phyloP scores from a whole-genome alignment of 2,797 vertebrate genomes.

The Lates japonicus region DNA sequence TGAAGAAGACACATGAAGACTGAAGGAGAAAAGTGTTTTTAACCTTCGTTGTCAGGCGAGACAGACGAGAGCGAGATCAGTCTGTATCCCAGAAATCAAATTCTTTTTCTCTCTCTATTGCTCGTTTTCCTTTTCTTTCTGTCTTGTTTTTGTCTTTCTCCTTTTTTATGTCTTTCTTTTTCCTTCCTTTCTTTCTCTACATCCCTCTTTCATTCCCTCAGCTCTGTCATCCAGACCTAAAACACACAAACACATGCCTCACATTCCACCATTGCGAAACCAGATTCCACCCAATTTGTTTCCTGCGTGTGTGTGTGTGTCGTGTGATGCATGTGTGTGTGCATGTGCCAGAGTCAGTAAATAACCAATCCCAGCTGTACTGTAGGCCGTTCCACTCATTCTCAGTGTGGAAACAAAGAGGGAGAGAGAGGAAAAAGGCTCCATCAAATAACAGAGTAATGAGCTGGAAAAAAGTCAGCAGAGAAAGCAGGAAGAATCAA shows the following conservation, averaged over 20 bases:
- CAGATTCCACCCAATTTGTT: conserved; percentile 89
- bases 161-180: conserved; percentile 36
- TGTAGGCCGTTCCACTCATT: conserved; percentile 68
- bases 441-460: conserved; percentile 65
- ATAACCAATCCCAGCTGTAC: conserved; percentile 87
- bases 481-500: conserved; percentile 54
- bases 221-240: conserved; percentile 80
- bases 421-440: conserved; percentile 51
- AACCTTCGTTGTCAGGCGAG: conserved; percentile 46
- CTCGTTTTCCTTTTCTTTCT: conserved; percentile 11
- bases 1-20: conserved; percentile 21
- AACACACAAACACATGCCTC: conserved; percentile 82
- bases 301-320: conserved; percentile 70
- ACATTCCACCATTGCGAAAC: conserved; percentile 85
- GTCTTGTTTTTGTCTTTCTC: conserved; percentile 24
- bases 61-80: conserved; percentile 45
- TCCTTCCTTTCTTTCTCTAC: conserved; percentile 34
- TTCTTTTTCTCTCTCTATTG: conserved; percentile 16
- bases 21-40: conserved; percentile 47
- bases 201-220: conserved; percentile 66
- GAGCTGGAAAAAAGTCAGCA: conserved; percentile 60
- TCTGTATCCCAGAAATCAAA: conserved; percentile 45
- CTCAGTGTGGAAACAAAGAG: conserved; percentile 59
- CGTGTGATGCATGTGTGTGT: conserved; percentile 45
- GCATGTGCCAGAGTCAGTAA: conserved; percentile 84